Percentiles rank a stretch among this genome's conserved stretches.
These are phyloP conservation scores for Drosophila repleta DNA, from an alignment of 1,140 invertebrate genomes.

Conservation along the genomic window DNA sequence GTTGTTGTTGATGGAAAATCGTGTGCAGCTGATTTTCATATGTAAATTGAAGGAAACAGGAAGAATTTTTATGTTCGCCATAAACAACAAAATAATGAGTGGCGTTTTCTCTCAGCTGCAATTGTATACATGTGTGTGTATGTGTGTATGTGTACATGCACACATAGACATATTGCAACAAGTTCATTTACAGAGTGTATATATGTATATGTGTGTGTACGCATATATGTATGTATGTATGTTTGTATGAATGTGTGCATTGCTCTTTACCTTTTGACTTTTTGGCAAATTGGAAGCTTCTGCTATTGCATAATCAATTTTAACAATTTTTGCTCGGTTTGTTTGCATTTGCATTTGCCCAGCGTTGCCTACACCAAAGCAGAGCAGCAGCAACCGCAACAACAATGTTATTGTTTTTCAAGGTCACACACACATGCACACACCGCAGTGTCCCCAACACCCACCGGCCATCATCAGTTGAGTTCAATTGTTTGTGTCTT, in stretches of 20 bases:
- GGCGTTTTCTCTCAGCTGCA: neutral
- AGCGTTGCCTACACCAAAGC: constrained; percentile 37
- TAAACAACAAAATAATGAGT: constrained; percentile 7
- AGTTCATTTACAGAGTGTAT: neutral
- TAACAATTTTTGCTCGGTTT: constrained; percentile 71
- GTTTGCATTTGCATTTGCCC: constrained; percentile 78
- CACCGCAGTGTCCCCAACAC: constrained; percentile 28
- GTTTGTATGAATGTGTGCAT: constrained; percentile 1
- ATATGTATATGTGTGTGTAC: neutral
- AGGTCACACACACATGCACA: constrained; percentile 62
- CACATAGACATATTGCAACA: constrained; percentile 1
- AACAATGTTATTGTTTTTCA: constrained; percentile 78
- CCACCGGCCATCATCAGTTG: constrained; percentile 45
- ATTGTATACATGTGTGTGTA: neutral
- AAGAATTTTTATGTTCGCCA: constrained; percentile 14
- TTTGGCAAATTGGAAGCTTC: constrained; percentile 35
- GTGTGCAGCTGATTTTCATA: constrained; percentile 45
- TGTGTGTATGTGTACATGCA: neutral
- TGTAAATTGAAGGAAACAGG: constrained; percentile 13
- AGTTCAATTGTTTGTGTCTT: constrained; percentile 50
- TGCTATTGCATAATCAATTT: constrained; percentile 69
- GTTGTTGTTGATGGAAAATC: constrained; percentile 27
- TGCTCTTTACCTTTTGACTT: constrained; percentile 29
- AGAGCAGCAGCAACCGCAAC: constrained; percentile 42
- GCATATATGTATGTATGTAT: neutral